Evolutionary conservation across 2,888 invertebrate species (phyloP), one percentile per base, ranked within the genome.

Genomic region (Apotomis betuletana): DNA sequence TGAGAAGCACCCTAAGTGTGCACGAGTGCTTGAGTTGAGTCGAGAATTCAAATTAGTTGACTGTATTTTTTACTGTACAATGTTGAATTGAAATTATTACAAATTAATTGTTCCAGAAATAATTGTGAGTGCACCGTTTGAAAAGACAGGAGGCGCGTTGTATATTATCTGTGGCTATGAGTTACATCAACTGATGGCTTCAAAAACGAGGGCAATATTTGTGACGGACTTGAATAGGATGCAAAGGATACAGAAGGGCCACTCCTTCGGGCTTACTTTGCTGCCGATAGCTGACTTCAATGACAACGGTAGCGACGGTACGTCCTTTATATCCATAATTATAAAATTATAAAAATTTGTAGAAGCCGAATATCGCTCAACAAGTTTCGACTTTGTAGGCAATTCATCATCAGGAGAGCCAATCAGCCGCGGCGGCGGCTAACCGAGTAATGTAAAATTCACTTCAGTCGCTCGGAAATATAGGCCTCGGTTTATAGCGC

Each of bases 121-220:
- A 12, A 82, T 88, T 13, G 82, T 91, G 0, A 85, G 90, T 59
- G 90, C 92, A 0, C 90, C 90, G 0, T 89, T 86, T 57, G 89
- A 89, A 73, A 76, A 85, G 4, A 52, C 49, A 0, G 86, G 84
- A 0, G 57, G 90, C 6, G 81, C 82, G 0, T 74, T 92, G 0
- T 90, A 91, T 52, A 77, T 90, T n/a, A 54, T 92, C 0, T 85
- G 87, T 5, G 91, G 91, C 0, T 77, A 76, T 15, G 87, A 88
- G 67, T 51, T 72, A 12, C 58, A 58, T 49, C 8, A 49, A 9
- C 49, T 49, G 49, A 10, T 54, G 12, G 36, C n/a, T 49, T 51
- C 3, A 57, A 36, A 5, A 57, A 46, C 67, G 73, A 15, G 0
- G n/a, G 36, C 27, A 44, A 79, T 70, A 10, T 36, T 75, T 8